Base-by-base conservation (phyloP, 2,113 vertebrate species). In the Phasianus colchicus region DNA sequence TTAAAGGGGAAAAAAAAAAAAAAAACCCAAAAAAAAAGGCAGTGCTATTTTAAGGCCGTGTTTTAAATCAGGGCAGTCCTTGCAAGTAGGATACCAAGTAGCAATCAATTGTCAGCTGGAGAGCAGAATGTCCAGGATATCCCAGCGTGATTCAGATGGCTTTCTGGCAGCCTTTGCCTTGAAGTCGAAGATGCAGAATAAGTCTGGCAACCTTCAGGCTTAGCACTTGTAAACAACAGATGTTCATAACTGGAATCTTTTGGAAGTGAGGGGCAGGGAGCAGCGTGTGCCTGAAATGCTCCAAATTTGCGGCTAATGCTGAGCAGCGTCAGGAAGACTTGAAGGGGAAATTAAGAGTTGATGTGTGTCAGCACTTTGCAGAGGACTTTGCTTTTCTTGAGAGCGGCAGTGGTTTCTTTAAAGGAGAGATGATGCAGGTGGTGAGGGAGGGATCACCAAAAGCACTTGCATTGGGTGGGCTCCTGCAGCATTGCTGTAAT, bases 211-310 rank as follows among this genome's bases (percentile, higher is more conserved):
- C 96, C 97, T 97, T 91, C 86, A 92, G 96, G 92, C 97, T 95
- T 87, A 96, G 96, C 96, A 52, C 96, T 97, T 95, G 97, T 98
- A 98, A 98, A 98, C 97, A 98, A 95, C 98, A 98, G 98, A 98
- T 98, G 98, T 98, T 98, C 97, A 80, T 95, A 97, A 97, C 96
- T 89, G 89, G 93, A 83, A 92, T 91, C 97, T 96, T 95, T 97
- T 60, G 85, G 92, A 95, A 43, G 92, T 91, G 95, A 10, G 90
- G 91, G 89, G 83, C 86, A 77, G 81, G 95, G 91, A 97, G 88
- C 89, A 94, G 92, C 55, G 3, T 94, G 95, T 95, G 87, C 93
- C 92, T 93, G 91, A 96, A 92, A 96, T 96, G 95, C 95, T 96
- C 97, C 63, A 84, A 81, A 93, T 95, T 79, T 86, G 61, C 61